Conservation (phyloP, 1,140 invertebrate genomes). For the Oryzaephilus surinamensis region DNA sequence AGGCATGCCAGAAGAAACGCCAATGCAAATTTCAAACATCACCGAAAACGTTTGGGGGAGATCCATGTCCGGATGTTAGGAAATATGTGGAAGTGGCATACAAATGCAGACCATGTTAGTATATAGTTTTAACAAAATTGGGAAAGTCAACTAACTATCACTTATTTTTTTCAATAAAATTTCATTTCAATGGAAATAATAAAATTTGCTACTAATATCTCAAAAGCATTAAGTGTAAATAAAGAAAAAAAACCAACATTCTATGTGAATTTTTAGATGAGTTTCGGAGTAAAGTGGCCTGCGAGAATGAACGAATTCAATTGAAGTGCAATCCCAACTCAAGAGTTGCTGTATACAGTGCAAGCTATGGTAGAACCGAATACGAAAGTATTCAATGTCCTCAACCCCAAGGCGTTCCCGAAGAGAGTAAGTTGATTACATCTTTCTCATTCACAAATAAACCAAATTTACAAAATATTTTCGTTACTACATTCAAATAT, state of each 20-base stretch:
- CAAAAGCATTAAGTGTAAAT: not conserved
- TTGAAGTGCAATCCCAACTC: slow-evolving; percentile 71
- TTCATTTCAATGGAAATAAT: too few relatives aligned
- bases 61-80: slow-evolving; percentile 74
- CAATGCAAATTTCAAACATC: slow-evolving; percentile 79
- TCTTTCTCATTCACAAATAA: slow-evolving; percentile 2
- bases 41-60: slow-evolving; percentile 66
- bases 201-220: slow-evolving; percentile 1
- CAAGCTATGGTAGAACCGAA: slow-evolving; percentile 78
- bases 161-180: too few relatives aligned
- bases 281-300: slow-evolving; percentile 82
- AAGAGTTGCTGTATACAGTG: slow-evolving; percentile 81
- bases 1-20: slow-evolving; percentile 81
- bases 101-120: slow-evolving; percentile 92
- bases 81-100: slow-evolving; percentile 89
- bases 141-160: too few relatives aligned
- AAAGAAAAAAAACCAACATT: not conserved
- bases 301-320: slow-evolving; percentile 78
- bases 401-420: slow-evolving; percentile 69
- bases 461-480: not conserved
- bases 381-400: slow-evolving; percentile 83
- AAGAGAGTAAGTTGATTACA: slow-evolving; percentile 64
- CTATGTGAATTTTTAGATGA: slow-evolving; percentile 56
- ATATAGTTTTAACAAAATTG: too few relatives aligned
- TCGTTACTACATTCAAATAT: too few relatives aligned